A percentile compares a stretch with the other conserved stretches of the same genome.
Conservation (phyloP, 2,888 invertebrate genomes). For the Caradrina clavipalpis region DNA sequence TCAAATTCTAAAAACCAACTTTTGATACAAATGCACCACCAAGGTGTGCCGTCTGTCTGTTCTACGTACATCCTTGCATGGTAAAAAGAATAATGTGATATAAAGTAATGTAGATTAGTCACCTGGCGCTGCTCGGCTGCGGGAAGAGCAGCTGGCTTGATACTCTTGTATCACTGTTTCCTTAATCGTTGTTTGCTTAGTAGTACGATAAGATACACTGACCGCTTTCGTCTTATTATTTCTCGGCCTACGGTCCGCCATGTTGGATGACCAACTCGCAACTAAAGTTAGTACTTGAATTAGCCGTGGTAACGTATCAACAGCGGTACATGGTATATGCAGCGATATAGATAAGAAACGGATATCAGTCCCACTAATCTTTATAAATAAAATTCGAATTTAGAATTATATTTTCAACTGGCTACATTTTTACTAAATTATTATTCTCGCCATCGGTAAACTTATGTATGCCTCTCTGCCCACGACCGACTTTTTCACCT, state of each 20-base stretch:
- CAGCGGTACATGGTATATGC: background rate
- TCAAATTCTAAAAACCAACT: too few species aligned
- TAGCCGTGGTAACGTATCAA: constrained; percentile 14
- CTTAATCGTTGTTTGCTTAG: constrained; percentile 12
- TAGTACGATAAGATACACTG: background rate
- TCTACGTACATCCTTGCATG: too few species aligned
- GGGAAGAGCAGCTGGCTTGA: constrained; percentile 1
- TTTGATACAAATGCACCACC: too few species aligned
- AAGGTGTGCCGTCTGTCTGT: too few species aligned
- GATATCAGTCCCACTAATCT: background rate
- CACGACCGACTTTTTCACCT: too few species aligned
- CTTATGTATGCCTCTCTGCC: too few species aligned
- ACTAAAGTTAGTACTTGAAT: background rate
- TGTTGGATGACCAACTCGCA: background rate
- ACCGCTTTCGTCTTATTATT: background rate
- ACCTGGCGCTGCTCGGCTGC: constrained; percentile 3
- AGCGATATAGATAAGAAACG: constrained; percentile 3
- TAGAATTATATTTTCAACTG: background rate
- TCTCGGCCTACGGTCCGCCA: constrained; percentile 16
- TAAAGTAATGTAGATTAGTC: background rate
- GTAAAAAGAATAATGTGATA: too few species aligned
- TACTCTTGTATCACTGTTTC: background rate
- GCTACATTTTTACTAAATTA: background rate
- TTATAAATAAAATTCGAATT: too few species aligned
- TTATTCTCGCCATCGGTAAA: too few species aligned